Evolutionary conservation across 2,113 vertebrate genomes (phyloP).

Genomic region (Rhinolophus ferrumequinum): DNA sequence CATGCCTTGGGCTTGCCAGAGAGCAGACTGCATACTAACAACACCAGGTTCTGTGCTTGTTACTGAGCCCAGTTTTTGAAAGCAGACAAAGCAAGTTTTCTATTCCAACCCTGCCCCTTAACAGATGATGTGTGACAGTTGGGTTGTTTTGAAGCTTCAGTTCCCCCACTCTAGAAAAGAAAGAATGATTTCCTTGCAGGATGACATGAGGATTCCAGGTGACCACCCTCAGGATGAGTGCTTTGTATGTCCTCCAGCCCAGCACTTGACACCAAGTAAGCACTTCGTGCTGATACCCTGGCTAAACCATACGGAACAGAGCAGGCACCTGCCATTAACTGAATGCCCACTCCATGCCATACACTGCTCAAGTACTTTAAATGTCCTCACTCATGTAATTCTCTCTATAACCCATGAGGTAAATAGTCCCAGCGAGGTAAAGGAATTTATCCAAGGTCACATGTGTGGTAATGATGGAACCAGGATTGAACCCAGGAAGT

Average conservation of each 20-base stretch:
- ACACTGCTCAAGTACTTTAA: neutral
- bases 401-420: neutral
- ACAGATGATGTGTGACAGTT: too few relatives aligned
- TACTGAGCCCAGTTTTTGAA: neutral
- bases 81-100: neutral
- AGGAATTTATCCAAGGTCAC: neutral
- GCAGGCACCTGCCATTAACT: neutral
- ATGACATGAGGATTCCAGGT: neutral
- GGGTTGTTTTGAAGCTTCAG: neutral
- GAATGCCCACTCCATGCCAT: neutral
- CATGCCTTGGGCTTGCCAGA: fast-evolving
- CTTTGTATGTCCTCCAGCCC: neutral
- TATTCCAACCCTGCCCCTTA: neutral
- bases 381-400: neutral
- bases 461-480: neutral
- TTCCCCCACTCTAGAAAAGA: neutral
- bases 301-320: neutral
- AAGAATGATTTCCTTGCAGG: neutral
- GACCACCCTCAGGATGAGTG: neutral
- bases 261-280: neutral
- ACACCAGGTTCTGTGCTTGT: neutral
- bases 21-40: too few relatives aligned
- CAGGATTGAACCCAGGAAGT: neutral
- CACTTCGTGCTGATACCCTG: fast-evolving
- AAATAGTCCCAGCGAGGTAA: neutral